Percentiles rank a stretch among this genome's conserved stretches.
Evolutionary conservation across 2,888 invertebrate species (phyloP).

Genomic region (Cremastobaeus sp.): DNA sequence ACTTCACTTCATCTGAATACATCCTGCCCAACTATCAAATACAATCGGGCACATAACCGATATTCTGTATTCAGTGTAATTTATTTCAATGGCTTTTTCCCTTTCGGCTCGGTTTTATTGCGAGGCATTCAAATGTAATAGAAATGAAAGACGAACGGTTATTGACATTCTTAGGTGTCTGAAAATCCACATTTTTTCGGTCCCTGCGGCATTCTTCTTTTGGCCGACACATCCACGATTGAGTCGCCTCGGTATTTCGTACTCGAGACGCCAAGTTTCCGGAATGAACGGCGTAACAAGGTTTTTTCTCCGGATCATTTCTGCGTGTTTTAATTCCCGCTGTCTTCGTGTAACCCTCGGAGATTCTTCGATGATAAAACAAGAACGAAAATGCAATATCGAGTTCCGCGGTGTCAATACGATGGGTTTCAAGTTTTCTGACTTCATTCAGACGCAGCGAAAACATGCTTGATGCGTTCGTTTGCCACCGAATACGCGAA

Average conservation of each 20-base stretch:
- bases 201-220: conserved; percentile 59
- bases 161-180: conserved; percentile 70
- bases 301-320: conserved; percentile 28
- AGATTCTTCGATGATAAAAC: too few relatives aligned
- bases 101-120: conserved; percentile 34
- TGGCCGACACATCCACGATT: conserved; percentile 53
- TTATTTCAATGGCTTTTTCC: conserved; percentile 37
- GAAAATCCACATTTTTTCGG: conserved; percentile 52
- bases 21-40: neutral
- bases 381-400: conserved; percentile 26
- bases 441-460: conserved; percentile 18
- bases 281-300: conserved; percentile 32
- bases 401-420: conserved; percentile 18
- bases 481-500: conserved; percentile 17
- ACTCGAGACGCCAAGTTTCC: neutral
- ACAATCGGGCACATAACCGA: conserved; percentile 9
- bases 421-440: conserved; percentile 18
- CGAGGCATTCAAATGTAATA: conserved; percentile 62
- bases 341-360: too few relatives aligned
- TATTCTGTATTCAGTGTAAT: conserved; percentile 33
- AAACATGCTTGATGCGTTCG: conserved; percentile 12
- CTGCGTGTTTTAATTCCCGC: conserved; percentile 11
- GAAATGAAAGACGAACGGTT: conserved; percentile 68
- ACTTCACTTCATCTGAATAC: neutral
- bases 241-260: conserved; percentile 54